These are phyloP conservation scores for Chrysopilus asiliformis DNA, from an alignment of 2,888 invertebrate species.

Conservation along the genomic window DNA sequence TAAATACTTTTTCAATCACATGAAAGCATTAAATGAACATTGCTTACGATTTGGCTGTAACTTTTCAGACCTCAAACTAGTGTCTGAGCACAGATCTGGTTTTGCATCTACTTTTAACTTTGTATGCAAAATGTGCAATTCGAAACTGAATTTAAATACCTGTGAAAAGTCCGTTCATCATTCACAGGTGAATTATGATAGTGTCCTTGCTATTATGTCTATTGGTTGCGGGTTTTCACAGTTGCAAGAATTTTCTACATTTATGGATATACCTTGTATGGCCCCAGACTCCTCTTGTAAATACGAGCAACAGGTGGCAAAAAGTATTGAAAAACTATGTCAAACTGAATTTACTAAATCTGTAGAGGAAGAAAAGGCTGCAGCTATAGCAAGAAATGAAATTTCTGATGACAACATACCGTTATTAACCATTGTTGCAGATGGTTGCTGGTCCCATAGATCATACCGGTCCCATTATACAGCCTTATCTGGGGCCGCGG, in stretches of 20 bases:
- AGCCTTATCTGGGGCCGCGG: too few relatives aligned
- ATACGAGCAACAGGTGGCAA: neutral
- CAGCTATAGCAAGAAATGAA: neutral
- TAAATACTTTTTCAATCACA: too few relatives aligned
- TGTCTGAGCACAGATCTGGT: neutral
- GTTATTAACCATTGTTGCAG: too few relatives aligned
- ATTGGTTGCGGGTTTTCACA: neutral
- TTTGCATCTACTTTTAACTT: neutral
- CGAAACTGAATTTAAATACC: neutral
- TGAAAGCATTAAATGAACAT: neutral
- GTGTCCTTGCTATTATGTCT: neutral
- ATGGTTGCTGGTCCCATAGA: too few relatives aligned
- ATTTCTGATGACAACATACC: neutral
- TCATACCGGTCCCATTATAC: too few relatives aligned
- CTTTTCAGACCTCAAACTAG: neutral
- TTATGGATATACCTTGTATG: slow-evolving; percentile 1
- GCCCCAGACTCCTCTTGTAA: neutral
- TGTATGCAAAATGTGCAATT: neutral
- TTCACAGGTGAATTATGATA: neutral
- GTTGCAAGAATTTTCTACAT: neutral
- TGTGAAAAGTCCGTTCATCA: neutral
- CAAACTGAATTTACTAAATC: neutral
- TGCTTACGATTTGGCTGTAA: neutral
- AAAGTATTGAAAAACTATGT: neutral
- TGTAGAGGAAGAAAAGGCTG: neutral